Conservation (phyloP, 2,113 vertebrate genomes). For the Mormoops blainvillei region DNA sequence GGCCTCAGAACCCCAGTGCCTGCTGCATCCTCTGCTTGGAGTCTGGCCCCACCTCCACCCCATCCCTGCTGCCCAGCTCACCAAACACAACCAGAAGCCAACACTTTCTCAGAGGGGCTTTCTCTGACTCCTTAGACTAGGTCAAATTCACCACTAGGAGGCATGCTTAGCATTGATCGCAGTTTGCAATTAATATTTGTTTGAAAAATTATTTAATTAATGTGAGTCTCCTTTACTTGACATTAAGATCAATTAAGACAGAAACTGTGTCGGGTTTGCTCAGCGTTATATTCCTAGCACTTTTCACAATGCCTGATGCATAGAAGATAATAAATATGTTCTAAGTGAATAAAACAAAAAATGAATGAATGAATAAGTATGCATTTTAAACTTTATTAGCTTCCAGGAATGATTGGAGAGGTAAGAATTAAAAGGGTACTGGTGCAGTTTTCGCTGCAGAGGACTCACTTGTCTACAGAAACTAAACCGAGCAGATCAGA, state of each 20-base stretch:
- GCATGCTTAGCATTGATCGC: not conserved
- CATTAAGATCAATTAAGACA: not conserved
- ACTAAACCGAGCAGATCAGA: not conserved
- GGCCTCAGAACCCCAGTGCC: accelerated
- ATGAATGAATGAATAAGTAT: not conserved
- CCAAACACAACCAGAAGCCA: not conserved
- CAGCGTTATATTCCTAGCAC: not conserved
- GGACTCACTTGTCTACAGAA: not conserved
- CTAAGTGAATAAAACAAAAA: not conserved
- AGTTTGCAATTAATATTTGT: not conserved
- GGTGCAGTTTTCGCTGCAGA: not conserved
- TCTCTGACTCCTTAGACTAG: not conserved
- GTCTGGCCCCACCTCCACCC: not conserved
- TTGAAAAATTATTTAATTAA: not conserved
- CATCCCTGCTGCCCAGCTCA: not conserved
- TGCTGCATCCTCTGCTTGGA: not conserved
- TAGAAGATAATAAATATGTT: not conserved
- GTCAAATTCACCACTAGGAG: not conserved
- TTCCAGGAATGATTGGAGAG: not conserved
- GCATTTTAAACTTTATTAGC: not conserved
- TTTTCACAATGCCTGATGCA: not conserved
- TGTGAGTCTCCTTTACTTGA: not conserved
- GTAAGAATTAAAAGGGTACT: not conserved
- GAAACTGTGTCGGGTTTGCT: not conserved
- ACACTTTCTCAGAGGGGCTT: not conserved